phyloP scores from a whole-genome alignment of 1,140 invertebrate species.

The Chrysopa pallens region DNA sequence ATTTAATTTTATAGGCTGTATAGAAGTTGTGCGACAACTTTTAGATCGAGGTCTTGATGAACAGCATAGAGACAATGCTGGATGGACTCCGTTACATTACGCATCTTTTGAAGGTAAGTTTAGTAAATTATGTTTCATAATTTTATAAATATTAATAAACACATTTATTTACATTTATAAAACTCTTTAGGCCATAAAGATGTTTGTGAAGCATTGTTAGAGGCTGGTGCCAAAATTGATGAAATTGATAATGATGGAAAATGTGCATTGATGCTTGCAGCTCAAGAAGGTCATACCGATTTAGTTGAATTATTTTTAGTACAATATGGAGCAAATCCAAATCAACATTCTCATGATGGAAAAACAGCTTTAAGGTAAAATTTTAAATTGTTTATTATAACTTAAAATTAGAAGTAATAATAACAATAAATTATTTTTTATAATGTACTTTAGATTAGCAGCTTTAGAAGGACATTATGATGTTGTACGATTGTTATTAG shows the following conservation, averaged over 20 bases:
- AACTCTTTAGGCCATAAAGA: conserved; percentile 47
- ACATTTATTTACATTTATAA: background rate
- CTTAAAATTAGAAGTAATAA: conserved; percentile 1
- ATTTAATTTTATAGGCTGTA: conserved; percentile 25
- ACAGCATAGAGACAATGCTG: conserved; percentile 77
- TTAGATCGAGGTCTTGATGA: conserved; percentile 81
- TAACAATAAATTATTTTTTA: conserved; percentile 8
- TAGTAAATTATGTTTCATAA: background rate
- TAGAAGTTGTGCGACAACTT: conserved; percentile 72
- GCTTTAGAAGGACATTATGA: conserved; percentile 75
- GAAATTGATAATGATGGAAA: conserved; percentile 90
- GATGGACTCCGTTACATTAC: conserved; percentile 87
- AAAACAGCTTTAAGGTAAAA: conserved; percentile 72
- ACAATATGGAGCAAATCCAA: conserved; percentile 57
- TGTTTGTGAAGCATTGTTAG: conserved; percentile 69
- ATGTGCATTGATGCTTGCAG: conserved; percentile 73
- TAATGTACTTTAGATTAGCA: conserved; percentile 37
- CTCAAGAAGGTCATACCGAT: conserved; percentile 67
- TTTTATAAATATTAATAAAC: background rate
- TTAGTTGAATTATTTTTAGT: conserved; percentile 54
- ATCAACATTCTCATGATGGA: conserved; percentile 83
- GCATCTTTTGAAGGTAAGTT: conserved; percentile 70
- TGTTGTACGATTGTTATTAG: conserved; percentile 52
- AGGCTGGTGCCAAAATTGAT: conserved; percentile 81
- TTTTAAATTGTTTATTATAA: background rate